Conservation (phyloP, 2,888 invertebrate genomes). For the Metopia argyrocephala region DNA sequence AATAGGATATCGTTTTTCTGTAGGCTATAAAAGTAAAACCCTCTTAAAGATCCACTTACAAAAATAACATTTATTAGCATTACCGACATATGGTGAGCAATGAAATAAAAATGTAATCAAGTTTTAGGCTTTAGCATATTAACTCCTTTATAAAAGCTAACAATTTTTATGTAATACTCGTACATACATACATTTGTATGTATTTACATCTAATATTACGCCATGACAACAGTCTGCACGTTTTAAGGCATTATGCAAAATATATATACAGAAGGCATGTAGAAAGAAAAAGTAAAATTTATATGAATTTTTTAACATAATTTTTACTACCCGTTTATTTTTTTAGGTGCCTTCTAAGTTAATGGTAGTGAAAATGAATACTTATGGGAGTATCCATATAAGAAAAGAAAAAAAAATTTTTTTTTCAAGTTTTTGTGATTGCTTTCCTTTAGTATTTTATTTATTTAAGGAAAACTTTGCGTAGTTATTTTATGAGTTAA, state of each 20-base stretch:
- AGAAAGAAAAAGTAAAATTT: not conserved
- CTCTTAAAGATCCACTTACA: not conserved
- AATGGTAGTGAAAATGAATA: not conserved
- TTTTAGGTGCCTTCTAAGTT: conserved; percentile 2
- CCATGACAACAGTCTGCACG: conserved; percentile 4
- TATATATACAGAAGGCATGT: not conserved
- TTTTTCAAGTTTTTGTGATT: conserved; percentile 17
- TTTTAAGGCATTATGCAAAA: conserved; percentile 9
- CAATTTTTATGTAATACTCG: not conserved
- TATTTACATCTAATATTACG: not conserved
- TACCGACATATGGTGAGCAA: conserved; percentile 6
- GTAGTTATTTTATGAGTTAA: conserved; percentile 44
- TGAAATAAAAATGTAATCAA: conserved; percentile 5
- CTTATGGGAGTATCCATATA: not conserved
- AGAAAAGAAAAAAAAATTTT: conserved; percentile 2
- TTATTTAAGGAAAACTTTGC: too few species aligned
- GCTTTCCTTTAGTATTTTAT: conserved; percentile 16
- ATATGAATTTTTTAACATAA: conserved; percentile 48
- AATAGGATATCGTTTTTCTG: not conserved
- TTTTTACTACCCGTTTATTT: conserved; percentile 8
- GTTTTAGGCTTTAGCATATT: not conserved
- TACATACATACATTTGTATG: not conserved
- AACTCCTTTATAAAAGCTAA: too few species aligned
- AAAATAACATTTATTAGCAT: not conserved
- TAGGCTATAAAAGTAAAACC: not conserved